Evolutionary conservation across 2,888 invertebrate genomes (phyloP).

Genomic region (Drosophila dives): DNA sequence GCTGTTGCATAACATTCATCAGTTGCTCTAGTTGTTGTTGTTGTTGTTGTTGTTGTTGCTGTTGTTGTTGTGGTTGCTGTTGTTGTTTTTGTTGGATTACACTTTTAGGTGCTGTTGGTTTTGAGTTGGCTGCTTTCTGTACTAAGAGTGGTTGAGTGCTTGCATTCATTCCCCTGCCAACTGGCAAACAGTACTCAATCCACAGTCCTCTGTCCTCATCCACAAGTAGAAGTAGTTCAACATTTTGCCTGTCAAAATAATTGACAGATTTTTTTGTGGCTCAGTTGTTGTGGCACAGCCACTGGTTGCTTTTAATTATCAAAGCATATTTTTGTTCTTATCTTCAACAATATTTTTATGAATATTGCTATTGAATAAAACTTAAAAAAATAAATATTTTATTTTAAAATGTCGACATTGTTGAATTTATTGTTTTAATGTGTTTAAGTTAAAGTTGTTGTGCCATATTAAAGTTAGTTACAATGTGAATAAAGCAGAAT

Average conservation of each 20-base stretch:
- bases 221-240: neutral
- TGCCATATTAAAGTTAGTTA: neutral
- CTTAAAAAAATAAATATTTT: neutral
- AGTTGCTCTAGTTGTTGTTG: slow-evolving; percentile 17
- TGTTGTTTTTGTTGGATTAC: slow-evolving; percentile 40
- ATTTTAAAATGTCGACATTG: neutral
- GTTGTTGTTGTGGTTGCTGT: slow-evolving; percentile 22
- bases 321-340: neutral
- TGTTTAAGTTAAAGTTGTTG: neutral
- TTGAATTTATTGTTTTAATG: neutral
- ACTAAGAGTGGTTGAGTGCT: slow-evolving; percentile 29
- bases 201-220: neutral
- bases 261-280: neutral
- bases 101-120: slow-evolving; percentile 44
- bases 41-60: slow-evolving; percentile 13
- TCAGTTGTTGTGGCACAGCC: neutral
- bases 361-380: neutral
- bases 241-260: slow-evolving; percentile 5
- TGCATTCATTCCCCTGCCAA: slow-evolving; percentile 24
- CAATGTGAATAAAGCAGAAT: neutral
- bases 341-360: neutral
- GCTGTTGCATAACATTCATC: slow-evolving; percentile 45
- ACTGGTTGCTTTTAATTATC: neutral
- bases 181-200: slow-evolving; percentile 2
- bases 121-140: slow-evolving; percentile 37